Evolutionary conservation across 2,113 vertebrate species (phyloP).

Genomic region (Pomatostomus ruficeps): DNA sequence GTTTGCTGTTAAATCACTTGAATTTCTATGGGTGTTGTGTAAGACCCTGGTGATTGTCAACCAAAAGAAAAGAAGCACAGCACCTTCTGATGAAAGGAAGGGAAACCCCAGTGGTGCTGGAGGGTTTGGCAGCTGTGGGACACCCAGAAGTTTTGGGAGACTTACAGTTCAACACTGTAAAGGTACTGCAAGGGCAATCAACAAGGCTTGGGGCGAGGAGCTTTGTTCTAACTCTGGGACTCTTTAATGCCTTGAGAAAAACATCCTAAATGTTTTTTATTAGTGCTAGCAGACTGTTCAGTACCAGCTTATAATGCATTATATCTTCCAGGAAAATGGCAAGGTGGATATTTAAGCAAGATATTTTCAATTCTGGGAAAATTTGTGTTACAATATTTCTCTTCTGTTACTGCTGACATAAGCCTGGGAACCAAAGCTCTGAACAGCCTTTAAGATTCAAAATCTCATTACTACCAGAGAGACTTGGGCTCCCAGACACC

Average conservation of each 20-base stretch:
- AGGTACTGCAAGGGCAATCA: neutral
- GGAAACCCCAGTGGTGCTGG: neutral
- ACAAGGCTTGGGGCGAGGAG: neutral
- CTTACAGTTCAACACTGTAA: neutral
- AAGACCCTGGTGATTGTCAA: neutral
- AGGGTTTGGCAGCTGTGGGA: neutral
- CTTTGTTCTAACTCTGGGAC: neutral
- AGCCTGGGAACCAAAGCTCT: neutral
- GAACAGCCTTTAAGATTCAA: neutral
- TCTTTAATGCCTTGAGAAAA: neutral
- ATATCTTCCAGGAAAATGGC: neutral
- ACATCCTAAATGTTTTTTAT: neutral
- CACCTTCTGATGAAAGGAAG: neutral
- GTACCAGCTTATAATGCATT: neutral
- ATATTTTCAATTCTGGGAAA: neutral
- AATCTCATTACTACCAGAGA: neutral
- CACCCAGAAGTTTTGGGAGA: neutral
- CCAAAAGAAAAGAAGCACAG: neutral
- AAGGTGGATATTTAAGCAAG: neutral
- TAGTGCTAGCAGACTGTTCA: neutral
- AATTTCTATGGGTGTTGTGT: rapidly evolving
- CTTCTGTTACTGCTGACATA: neutral
- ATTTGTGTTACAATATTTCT: neutral
- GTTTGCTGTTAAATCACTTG: neutral
- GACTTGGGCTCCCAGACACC: neutral